Evolutionary conservation across 2,797 vertebrate species (phyloP).

Genomic region (Gambelia wislizenii): DNA sequence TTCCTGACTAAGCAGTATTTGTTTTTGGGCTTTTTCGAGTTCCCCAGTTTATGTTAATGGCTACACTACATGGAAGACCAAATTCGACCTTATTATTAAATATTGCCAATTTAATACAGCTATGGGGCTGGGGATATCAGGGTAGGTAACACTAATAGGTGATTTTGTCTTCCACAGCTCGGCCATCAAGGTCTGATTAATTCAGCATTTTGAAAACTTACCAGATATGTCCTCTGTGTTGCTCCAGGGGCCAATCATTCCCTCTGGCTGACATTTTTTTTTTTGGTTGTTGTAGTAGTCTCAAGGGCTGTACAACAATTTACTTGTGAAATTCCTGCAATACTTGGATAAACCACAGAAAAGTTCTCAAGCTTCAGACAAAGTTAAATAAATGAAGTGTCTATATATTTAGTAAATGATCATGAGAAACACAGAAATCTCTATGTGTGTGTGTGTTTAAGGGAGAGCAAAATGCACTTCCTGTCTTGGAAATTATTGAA

Average conservation of each 20-base stretch:
- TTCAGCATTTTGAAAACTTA: background rate
- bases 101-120: too few species aligned
- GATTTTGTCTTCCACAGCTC: background rate
- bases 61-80: too few species aligned
- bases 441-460: constrained; percentile 25
- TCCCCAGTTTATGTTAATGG: too few species aligned
- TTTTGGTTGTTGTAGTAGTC: constrained; percentile 3
- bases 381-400: constrained; percentile 47
- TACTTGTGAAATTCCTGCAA: constrained; percentile 48
- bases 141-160: too few species aligned
- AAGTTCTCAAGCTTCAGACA: constrained; percentile 37
- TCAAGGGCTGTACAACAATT: constrained; percentile 45
- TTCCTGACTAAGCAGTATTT: too few species aligned
- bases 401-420: constrained; percentile 44
- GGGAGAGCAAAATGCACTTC: constrained; percentile 10
- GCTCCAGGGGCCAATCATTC: background rate
- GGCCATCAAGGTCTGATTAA: background rate
- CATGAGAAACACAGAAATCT: constrained; percentile 45
- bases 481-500: constrained; percentile 22
- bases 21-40: too few species aligned
- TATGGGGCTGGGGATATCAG: too few species aligned
- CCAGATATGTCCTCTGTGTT: background rate
- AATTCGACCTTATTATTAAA: too few species aligned
- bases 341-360: constrained; percentile 32
- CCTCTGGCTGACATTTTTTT: background rate